Conservation (phyloP, 1,140 invertebrate genomes). For the Polyergus mexicanus region DNA sequence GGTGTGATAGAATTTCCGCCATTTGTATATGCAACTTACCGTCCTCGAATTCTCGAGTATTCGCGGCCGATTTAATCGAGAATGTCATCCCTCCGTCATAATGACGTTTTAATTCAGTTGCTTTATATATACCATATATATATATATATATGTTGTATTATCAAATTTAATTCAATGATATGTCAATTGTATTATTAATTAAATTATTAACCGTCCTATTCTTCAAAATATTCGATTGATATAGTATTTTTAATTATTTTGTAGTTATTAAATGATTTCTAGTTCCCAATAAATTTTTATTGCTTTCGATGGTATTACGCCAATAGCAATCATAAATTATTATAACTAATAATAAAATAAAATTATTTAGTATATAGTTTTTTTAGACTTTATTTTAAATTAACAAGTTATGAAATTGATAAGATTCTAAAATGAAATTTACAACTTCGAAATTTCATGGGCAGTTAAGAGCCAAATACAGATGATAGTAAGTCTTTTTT, state of each 20-base stretch:
- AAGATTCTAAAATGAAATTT: too few relatives aligned
- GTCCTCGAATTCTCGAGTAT: conserved; percentile 27
- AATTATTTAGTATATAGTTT: not conserved
- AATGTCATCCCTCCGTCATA: not conserved
- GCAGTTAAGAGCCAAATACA: too few relatives aligned
- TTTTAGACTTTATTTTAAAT: too few relatives aligned
- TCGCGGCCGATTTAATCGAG: conserved; percentile 37
- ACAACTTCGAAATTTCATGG: too few relatives aligned
- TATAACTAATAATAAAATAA: not conserved
- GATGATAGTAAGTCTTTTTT: too few relatives aligned
- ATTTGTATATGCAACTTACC: conserved; percentile 26
- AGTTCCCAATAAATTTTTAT: not conserved
- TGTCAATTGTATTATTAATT: not conserved
- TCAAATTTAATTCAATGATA: not conserved
- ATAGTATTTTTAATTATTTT: not conserved
- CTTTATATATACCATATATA: not conserved
- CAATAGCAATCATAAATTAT: not conserved
- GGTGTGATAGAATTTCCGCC: conserved; percentile 74
- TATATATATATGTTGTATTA: too few relatives aligned
- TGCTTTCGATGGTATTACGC: not conserved
- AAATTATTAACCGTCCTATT: not conserved
- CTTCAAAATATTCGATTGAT: not conserved
- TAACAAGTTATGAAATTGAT: too few relatives aligned
- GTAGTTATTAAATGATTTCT: not conserved
- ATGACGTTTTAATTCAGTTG: not conserved